Evolutionary conservation across 2,888 invertebrate species (phyloP).

Genomic region (Acanthococcus lagerstroemiae): DNA sequence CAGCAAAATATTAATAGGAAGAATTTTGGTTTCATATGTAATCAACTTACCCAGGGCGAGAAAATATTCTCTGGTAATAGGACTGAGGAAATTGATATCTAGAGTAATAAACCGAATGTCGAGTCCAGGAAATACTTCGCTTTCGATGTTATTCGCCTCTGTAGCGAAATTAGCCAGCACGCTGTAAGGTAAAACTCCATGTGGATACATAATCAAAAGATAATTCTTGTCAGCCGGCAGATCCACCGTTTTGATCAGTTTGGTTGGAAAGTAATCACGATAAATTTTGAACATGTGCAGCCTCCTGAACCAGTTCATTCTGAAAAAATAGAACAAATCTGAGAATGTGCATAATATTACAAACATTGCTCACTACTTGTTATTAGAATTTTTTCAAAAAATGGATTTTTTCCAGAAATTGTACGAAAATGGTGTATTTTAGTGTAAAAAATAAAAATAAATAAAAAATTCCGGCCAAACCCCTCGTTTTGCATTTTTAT

Average conservation of each 20-base stretch:
- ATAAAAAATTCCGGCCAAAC: no score
- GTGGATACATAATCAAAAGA: conserved; percentile 79
- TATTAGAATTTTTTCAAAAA: no score
- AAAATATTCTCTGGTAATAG: conserved; percentile 59
- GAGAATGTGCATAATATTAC: no score
- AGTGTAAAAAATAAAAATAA: no score
- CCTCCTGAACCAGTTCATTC: conserved; percentile 52
- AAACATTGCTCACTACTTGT: no score
- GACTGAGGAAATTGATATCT: conserved; percentile 60
- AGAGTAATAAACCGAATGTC: conserved; percentile 55
- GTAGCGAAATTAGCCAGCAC: conserved; percentile 69
- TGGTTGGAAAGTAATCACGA: conserved; percentile 74
- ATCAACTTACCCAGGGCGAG: conserved; percentile 48
- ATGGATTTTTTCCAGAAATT: no score
- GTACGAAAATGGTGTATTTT: no score
- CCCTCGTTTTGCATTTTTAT: no score
- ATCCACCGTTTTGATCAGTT: conserved; percentile 69
- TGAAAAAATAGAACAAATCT: conserved; percentile 40
- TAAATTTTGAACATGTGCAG: conserved; percentile 63
- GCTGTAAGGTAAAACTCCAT: conserved; percentile 76
- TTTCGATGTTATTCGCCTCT: conserved; percentile 48
- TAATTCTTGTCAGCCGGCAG: conserved; percentile 72
- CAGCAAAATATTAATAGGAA: not conserved
- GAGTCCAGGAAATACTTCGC: conserved; percentile 52
- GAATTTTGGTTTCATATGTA: no score